Conservation (phyloP, 2,113 vertebrate species). For the Guaruba guarouba region DNA sequence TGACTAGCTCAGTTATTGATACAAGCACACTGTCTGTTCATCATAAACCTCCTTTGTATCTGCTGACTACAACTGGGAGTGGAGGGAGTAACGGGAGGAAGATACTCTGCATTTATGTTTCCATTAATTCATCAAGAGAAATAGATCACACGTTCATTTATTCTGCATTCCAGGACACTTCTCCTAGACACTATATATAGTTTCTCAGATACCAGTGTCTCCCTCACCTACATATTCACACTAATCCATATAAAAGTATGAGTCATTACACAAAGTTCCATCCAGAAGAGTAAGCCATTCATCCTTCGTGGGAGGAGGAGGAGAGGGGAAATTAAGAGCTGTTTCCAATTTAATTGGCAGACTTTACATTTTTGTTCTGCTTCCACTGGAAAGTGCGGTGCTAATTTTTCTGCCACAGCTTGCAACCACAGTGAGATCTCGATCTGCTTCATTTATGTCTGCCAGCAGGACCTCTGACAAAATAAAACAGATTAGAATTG, state of each 20-base stretch:
- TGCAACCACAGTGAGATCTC: neutral
- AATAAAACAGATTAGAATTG: neutral
- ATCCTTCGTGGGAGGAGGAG: conserved; percentile 24
- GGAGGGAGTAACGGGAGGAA: neutral
- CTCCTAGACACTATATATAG: conserved; percentile 50
- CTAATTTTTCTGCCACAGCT: conserved; percentile 53
- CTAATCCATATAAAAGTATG: conserved; percentile 59
- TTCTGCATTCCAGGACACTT: conserved; percentile 17
- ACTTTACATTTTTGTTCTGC: conserved; percentile 62
- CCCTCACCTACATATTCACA: conserved; percentile 58
- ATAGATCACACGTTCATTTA: conserved; percentile 29
- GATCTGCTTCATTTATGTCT: neutral
- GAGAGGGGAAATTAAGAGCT: conserved; percentile 61
- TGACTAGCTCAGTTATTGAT: neutral
- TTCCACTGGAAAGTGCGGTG: conserved; percentile 58
- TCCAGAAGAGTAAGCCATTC: conserved; percentile 62
- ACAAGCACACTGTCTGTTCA: neutral
- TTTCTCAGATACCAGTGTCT: conserved; percentile 38
- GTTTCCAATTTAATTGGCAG: conserved; percentile 69
- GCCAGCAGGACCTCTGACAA: neutral
- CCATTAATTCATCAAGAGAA: conserved; percentile 3
- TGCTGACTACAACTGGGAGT: neutral
- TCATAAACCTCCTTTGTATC: neutral
- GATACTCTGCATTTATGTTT: conserved; percentile 13
- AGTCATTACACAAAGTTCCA: conserved; percentile 62